Evolutionary conservation across 2,888 invertebrate species (phyloP), one percentile per base, ranked within the genome.

Genomic region (Chrysodeixis includens): DNA sequence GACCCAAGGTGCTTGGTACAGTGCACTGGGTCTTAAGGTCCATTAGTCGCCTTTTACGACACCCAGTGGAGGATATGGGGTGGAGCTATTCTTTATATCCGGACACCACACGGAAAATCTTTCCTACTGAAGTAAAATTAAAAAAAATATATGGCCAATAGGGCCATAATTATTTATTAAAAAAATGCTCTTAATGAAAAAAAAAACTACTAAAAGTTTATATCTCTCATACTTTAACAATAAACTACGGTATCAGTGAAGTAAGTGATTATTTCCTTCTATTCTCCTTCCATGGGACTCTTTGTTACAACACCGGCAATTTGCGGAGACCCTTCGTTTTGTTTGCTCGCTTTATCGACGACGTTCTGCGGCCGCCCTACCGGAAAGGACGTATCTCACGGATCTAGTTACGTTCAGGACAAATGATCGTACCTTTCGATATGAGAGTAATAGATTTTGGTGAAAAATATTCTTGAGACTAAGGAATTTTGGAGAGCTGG

Each of bases 301-400:
- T 56, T 18, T 40, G 59, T 57, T 67, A 78, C 73, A 79, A 67
- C 76, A 57, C 65, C 62, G 30, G 40, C 65, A 78, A 80, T 79
- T 78, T 80, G 81, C 62, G 69, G 61, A 12, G 49, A 20, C 56
- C 70, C 63, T 56, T 68, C 69, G 61, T 71, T 69, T 66, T 78
- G 69, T 78, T 80, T 67, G 71, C 69, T 66, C 63, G 62, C 60
- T 57, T 61, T 75, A 75, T 57, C 61, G 56, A 65, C 65, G 51
- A 16, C 56, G 52, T 14, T 30, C 55, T 57, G 66, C 56, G 59
- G 62, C 52, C 56, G 12, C 30, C 62, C 66, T 16, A 26, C 53
- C 49, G 40, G 12, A 60, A 51, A 44, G 54, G 53, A 56, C 22
- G 70, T 72, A 69, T 66, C 63, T 70, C 65, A 61, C 56, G 52